A percentile compares a stretch with the other conserved stretches of the same genome.
These are phyloP conservation scores for Odontothrips loti DNA, from an alignment of 2,888 invertebrate species.

Conservation along the genomic window DNA sequence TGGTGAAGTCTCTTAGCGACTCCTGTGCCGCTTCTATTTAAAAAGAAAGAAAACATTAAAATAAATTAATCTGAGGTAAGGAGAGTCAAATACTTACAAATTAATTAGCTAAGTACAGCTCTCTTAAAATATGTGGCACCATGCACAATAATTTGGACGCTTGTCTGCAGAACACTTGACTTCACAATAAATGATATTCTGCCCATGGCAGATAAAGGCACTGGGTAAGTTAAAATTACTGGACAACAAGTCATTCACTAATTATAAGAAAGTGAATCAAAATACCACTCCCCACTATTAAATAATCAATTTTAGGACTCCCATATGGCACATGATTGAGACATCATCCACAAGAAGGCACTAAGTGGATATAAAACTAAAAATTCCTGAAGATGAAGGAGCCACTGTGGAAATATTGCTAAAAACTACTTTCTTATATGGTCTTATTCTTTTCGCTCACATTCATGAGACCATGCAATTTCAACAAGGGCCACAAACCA, in stretches of 20 bases:
- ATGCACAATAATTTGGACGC: neutral
- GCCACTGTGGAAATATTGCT: too few relatives aligned
- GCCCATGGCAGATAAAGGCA: conserved; percentile 10
- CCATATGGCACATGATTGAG: neutral
- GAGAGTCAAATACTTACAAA: neutral
- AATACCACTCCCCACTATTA: too few relatives aligned
- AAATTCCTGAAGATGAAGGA: too few relatives aligned
- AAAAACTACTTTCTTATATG: too few relatives aligned
- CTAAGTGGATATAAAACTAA: neutral
- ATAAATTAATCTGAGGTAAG: too few relatives aligned
- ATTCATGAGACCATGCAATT: neutral
- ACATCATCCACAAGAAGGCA: neutral
- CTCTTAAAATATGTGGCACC: conserved; percentile 8
- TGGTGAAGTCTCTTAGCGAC: too few relatives aligned
- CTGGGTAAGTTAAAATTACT: neutral
- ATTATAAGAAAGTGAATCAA: too few relatives aligned
- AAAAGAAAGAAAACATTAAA: neutral
- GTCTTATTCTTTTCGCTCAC: too few relatives aligned
- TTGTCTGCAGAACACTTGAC: neutral
- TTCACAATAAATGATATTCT: neutral
- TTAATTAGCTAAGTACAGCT: neutral
- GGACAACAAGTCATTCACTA: neutral
- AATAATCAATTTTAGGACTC: neutral
- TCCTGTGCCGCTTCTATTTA: too few relatives aligned
- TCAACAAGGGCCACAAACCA: neutral